Evolutionary conservation across 1,140 invertebrate species (phyloP).

Genomic region (Brachionus paranguensis): DNA sequence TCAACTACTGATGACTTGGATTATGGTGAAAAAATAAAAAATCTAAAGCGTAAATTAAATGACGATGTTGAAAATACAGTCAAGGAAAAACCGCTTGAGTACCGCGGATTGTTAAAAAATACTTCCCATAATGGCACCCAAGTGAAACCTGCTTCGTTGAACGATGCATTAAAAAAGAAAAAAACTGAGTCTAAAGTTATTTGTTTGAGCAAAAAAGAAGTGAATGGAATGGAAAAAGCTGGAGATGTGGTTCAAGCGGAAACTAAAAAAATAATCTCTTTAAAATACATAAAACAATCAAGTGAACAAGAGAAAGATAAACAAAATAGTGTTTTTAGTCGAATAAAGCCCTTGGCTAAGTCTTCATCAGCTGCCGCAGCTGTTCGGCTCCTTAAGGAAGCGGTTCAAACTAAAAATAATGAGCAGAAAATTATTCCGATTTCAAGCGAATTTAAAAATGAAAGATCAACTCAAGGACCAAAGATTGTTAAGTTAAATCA

Average conservation of each 20-base stretch:
- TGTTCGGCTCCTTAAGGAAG: not conserved
- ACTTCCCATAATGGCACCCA: not conserved
- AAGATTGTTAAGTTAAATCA: not conserved
- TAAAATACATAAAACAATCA: not conserved
- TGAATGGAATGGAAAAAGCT: no score
- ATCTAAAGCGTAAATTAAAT: not conserved
- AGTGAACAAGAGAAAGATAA: not conserved
- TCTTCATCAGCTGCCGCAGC: not conserved
- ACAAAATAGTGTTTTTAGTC: not conserved
- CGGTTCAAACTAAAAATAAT: not conserved
- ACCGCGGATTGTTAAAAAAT: conserved; percentile 3
- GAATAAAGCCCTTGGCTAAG: not conserved
- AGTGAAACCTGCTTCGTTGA: not conserved
- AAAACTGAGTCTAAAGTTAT: not conserved
- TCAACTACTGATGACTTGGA: not conserved
- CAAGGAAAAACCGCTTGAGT: conserved; percentile 4
- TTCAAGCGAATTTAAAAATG: not conserved
- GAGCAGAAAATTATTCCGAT: not conserved
- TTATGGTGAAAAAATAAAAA: not conserved
- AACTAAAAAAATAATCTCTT: conserved; percentile 2
- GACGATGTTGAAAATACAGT: not conserved
- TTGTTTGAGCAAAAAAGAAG: not conserved
- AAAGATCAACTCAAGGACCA: not conserved
- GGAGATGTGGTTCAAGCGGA: not conserved
- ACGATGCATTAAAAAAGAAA: not conserved